Evolutionary conservation across 1,140 invertebrate genomes (phyloP), one percentile per base, ranked within the genome.

Genomic region (Tetragonula clypearis): DNA sequence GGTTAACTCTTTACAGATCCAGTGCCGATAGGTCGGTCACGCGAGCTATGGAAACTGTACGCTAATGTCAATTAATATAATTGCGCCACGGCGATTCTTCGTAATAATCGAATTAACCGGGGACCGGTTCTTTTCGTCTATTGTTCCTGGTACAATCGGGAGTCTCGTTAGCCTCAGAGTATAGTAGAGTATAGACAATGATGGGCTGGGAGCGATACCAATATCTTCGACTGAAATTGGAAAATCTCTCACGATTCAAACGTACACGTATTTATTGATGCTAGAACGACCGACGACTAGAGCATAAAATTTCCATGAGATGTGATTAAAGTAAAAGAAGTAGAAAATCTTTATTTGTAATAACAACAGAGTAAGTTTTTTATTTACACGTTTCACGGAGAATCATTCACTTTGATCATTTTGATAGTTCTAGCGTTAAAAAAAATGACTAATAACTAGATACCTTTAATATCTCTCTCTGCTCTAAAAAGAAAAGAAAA

Each of bases 31-130:
- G 68, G 56, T 62, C 58, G 77, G 76, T 84, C 82, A 84, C 82
- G 82, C 82, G 76, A 79, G 82, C 76, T n/a, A 41, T 84, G 82
- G 15, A 79, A 65, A 73, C 76, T n/a, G 49, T 73, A 72, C 23
- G 66, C 68, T 72, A 84, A 84, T 84, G 82, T 84, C 82, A 84
- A 84, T 84, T 84, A 84, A 84, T 84, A 84, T 84, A 84, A 84
- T 84, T 84, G 65, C 81, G 1, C 17, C 21, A 11, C n/a, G 5
- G 8, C n/a, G 15, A 30, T 35, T 84, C 49, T 26, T 41, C 68
- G 35, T 79, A 84, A 79, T 84, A 84, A 84, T 73, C 56, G 68
- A 84, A 85, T 74, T 49, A 65, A 17, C 30, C 30, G 55, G 58
- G 17, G 8, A 23, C 9, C 23, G 14, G 14, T 68, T 69, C 17